Conservation (phyloP, 2,113 vertebrate species). For the Phalacrocorax carbo region DNA sequence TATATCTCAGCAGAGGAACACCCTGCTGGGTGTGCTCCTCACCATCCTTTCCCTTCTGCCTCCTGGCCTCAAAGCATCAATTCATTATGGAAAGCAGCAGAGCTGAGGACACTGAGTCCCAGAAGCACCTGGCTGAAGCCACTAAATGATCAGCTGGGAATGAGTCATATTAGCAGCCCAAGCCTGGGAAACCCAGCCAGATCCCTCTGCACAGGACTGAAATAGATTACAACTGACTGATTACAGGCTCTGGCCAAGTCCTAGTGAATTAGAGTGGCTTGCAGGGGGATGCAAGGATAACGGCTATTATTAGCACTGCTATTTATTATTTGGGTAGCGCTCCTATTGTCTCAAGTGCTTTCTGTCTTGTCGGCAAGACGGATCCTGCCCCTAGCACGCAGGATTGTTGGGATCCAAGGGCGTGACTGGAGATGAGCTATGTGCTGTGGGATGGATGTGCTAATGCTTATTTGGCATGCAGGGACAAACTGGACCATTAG, state of each 20-base stretch:
- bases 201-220: not conserved
- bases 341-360: not conserved
- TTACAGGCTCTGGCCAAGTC: not conserved
- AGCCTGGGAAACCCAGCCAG: not conserved
- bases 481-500: not conserved
- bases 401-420: conserved; percentile 31
- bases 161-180: conserved; percentile 9
- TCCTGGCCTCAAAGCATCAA: not conserved
- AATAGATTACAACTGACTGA: conserved; percentile 19
- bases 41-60: not conserved
- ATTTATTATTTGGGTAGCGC: not conserved
- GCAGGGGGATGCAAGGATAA: not conserved
- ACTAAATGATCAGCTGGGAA: conserved; percentile 23
- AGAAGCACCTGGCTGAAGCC: conserved; percentile 46
- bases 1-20: not conserved
- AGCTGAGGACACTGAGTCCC: not conserved
- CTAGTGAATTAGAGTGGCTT: not conserved
- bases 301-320: not conserved
- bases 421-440: not conserved
- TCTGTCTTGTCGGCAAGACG: not conserved
- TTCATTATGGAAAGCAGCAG: not conserved
- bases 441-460: not conserved
- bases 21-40: not conserved
- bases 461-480: not conserved
- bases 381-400: not conserved